phyloP scores from a whole-genome alignment of 2,797 vertebrate genomes.

The Acanthopagrus latus region DNA sequence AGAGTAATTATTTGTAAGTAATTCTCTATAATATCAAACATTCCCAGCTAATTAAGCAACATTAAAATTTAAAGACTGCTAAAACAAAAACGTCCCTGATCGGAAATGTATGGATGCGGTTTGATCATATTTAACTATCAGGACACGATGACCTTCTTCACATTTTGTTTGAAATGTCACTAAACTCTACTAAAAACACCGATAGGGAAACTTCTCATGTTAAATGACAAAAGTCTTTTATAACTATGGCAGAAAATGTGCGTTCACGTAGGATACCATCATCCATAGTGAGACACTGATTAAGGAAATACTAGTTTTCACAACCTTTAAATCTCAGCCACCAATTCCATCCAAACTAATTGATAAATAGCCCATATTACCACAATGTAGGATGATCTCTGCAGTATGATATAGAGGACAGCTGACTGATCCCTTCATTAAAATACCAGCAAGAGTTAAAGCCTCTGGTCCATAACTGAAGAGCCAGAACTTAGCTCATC shows the following conservation, averaged over 20 bases:
- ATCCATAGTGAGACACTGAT: background rate
- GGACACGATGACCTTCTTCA: background rate
- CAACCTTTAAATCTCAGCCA: background rate
- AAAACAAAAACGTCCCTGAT: background rate
- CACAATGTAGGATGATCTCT: background rate
- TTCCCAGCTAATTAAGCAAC: background rate
- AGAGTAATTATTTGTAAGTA: too few relatives aligned
- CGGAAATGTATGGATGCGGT: background rate
- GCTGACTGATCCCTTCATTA: conserved; percentile 35
- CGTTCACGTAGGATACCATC: background rate
- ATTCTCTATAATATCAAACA: too few relatives aligned
- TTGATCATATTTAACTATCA: background rate
- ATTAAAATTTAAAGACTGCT: too few relatives aligned
- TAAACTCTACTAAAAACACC: background rate
- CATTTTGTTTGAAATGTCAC: background rate
- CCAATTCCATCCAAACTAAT: conserved; percentile 6
- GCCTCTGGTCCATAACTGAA: conserved; percentile 23
- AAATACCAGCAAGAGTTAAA: conserved; percentile 37
- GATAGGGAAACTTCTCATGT: background rate
- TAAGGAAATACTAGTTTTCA: conserved; percentile 19
- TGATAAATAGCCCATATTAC: conserved; percentile 5
- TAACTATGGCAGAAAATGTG: background rate
- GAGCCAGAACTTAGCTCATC: conserved; percentile 21
- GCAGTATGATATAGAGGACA: background rate
- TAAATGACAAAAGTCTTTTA: background rate